A percentile compares a stretch with the other conserved stretches of the same genome.
phyloP scores from a whole-genome alignment of 2,888 invertebrate genomes.

The Autographa gamma region DNA sequence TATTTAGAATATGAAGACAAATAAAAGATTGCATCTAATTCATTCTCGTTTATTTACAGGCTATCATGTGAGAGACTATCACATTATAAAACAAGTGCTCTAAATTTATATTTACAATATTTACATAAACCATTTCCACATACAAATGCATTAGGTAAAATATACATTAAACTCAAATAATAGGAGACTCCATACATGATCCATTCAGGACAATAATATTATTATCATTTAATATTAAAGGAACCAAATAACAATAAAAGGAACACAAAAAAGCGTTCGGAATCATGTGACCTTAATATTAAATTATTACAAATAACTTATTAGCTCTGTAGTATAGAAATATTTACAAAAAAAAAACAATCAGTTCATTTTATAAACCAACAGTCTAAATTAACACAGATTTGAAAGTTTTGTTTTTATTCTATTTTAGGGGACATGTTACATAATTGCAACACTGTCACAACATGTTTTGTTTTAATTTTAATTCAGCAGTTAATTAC shows the following conservation, averaged over 20 bases:
- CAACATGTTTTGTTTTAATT: neutral
- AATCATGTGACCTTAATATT: slow-evolving; percentile 61
- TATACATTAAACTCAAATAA: slow-evolving; percentile 66
- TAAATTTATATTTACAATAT: slow-evolving; percentile 84
- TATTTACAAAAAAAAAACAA: slow-evolving; percentile 64
- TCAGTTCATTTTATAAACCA: slow-evolving; percentile 70
- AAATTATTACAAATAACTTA: slow-evolving; percentile 71
- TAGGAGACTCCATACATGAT: slow-evolving; percentile 61
- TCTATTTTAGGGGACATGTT: slow-evolving; percentile 8
- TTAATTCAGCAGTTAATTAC: neutral
- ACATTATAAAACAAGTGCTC: slow-evolving; percentile 86
- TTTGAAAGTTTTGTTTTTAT: neutral
- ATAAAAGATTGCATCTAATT: slow-evolving; percentile 71
- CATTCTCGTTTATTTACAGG: slow-evolving; percentile 87
- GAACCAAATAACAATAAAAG: slow-evolving; percentile 73
- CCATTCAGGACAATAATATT: slow-evolving; percentile 53
- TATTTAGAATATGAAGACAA: neutral
- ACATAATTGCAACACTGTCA: slow-evolving; percentile 28
- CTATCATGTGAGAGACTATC: slow-evolving; percentile 83
- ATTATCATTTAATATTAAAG: slow-evolving; percentile 66
- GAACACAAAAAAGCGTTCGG: slow-evolving; percentile 70
- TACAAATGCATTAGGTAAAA: slow-evolving; percentile 76
- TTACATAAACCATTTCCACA: slow-evolving; percentile 64
- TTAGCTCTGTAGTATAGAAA: slow-evolving; percentile 57
- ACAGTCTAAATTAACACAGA: slow-evolving; percentile 28